phyloP scores from a whole-genome alignment of 2,113 vertebrate genomes.

The Saimiri boliviensis region DNA sequence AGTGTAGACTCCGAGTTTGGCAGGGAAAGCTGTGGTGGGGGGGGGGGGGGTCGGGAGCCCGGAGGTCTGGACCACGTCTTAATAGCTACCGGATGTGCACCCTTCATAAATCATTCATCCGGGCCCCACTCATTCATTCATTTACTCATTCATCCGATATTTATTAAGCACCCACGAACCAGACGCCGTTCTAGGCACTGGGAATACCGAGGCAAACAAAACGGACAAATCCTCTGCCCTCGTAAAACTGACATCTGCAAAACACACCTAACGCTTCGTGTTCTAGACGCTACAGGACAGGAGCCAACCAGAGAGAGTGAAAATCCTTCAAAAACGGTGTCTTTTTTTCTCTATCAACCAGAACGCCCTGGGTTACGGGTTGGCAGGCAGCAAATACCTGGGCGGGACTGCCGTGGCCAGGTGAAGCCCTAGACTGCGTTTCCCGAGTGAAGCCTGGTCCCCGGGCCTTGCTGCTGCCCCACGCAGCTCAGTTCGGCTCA shows the following conservation, averaged over 20 bases:
- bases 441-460: neutral
- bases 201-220: neutral
- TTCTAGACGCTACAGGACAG: neutral
- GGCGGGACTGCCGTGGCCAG: neutral
- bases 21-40: neutral
- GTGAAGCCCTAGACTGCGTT: fast-evolving
- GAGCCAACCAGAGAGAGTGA: neutral
- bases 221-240: neutral
- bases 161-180: neutral
- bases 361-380: neutral
- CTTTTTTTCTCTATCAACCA: neutral
- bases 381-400: neutral
- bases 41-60: neutral
- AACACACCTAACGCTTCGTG: neutral
- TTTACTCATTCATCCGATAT: neutral
- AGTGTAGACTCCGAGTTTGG: neutral
- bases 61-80: neutral
- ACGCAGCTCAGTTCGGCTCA: fast-evolving
- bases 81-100: neutral
- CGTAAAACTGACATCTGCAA: fast-evolving
- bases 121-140: neutral
- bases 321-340: neutral
- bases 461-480: neutral
- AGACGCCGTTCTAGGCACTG: neutral
- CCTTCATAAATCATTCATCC: neutral